Conservation (phyloP, 1,140 invertebrate species). For the Drosophila bifasciata region DNA sequence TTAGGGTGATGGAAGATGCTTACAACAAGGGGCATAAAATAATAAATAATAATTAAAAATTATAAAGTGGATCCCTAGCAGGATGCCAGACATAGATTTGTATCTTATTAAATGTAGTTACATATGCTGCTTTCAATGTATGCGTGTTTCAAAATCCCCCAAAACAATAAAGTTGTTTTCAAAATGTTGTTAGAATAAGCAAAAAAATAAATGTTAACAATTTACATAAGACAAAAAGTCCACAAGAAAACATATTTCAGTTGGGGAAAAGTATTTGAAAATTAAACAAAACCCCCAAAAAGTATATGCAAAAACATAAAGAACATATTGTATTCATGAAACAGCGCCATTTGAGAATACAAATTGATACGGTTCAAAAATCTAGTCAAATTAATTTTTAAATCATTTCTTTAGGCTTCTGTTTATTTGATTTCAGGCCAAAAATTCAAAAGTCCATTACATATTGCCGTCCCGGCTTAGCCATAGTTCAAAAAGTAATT, state of each 20-base stretch:
- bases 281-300: background rate
- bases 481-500: slow-evolving; percentile 26
- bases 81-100: slow-evolving; percentile 47
- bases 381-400: slow-evolving; percentile 9
- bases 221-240: slow-evolving; percentile 48
- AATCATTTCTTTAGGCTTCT: background rate
- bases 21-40: slow-evolving; percentile 46
- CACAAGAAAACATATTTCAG: slow-evolving; percentile 41
- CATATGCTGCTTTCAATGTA: slow-evolving; percentile 48
- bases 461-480: slow-evolving; percentile 57
- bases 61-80: slow-evolving; percentile 1
- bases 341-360: background rate
- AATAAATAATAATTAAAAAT: slow-evolving; percentile 42
- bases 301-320: slow-evolving; percentile 9
- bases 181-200: slow-evolving; percentile 61
- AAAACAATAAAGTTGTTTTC: slow-evolving; percentile 41
- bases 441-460: slow-evolving; percentile 53
- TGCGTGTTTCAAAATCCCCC: slow-evolving; percentile 50
- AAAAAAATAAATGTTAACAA: slow-evolving; percentile 63
- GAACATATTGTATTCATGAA: slow-evolving; percentile 4
- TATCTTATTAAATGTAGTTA: slow-evolving; percentile 38
- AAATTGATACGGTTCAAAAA: slow-evolving; percentile 5
- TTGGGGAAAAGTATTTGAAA: slow-evolving; percentile 20
- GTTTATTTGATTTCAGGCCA: slow-evolving; percentile 2
- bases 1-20: slow-evolving; percentile 83